Evolutionary conservation across 2,113 vertebrate species (phyloP), one percentile per base, ranked within the genome.

Genomic region (Pseudonaja textilis): DNA sequence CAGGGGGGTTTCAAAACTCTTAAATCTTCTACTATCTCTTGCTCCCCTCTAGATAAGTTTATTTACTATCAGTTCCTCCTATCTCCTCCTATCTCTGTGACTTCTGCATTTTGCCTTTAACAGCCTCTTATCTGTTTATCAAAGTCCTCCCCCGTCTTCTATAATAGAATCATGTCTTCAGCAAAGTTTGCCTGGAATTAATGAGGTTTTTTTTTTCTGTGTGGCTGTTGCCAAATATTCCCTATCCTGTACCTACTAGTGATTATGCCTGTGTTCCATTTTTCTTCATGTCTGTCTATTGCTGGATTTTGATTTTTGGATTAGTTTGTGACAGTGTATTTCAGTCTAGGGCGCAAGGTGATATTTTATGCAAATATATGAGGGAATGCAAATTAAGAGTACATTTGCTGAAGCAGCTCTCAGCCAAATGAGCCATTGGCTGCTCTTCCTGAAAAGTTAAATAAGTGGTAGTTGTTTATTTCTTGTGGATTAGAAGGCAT

Each of bases 401-500:
- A 11, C 45, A 81, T 42, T 81, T 81, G 34, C 6, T 88, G 18
- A 61, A 88, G 26, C 20, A 25, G 57, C 87, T 87, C 42, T 56
- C 9, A 26, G 61, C 87, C 89, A 74, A 81, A 26, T 92, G 87
- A 52, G 29, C 45, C 74, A 26, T 81, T 56, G 52, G 3, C 54
- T 69, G 34, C 25, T 56, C 23, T 45, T 61, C 18, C 29, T 64
- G 45, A 69, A 14, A 26, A 42, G 34, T 52, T 92, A 45, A 81
- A 26, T n/a, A 81, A n/a, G 4, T 4, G 57, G 29, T 25, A 69
- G 64, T 93, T 85, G 26, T 39, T 88, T 52, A 89, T 95, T 90
- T 74, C 55, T 93, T 42, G 59, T 42, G 74, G 74, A 87, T 25
- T 85, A 39, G 74, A 90, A 95, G 45, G 89, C 90, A 94, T 85